A percentile compares a stretch with the other conserved stretches of the same genome.
Evolutionary conservation across 2,797 vertebrate species (phyloP).

Genomic region (Aldrovandia affinis): DNA sequence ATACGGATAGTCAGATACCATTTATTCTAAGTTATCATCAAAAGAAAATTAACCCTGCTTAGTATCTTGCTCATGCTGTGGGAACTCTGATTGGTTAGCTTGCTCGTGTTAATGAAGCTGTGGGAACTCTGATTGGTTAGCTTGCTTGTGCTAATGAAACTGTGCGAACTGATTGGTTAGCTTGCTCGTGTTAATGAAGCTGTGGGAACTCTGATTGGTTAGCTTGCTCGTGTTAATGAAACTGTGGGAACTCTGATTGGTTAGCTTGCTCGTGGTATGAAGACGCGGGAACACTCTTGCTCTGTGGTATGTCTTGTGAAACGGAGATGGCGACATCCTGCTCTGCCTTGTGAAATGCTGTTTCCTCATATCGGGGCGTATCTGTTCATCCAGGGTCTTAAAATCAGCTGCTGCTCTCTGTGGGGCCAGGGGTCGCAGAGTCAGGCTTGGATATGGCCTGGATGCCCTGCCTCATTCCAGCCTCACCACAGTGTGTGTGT

Average conservation of each 20-base stretch:
- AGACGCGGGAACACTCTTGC: neutral
- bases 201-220: neutral
- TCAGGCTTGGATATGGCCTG: neutral
- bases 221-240: neutral
- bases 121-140: neutral
- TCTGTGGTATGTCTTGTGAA: neutral
- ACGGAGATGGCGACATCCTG: neutral
- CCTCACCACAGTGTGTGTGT: neutral
- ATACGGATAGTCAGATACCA: too few species aligned
- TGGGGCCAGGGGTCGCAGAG: neutral
- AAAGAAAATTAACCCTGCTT: too few species aligned
- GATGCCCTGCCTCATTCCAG: neutral
- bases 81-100: too few species aligned
- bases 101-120: too few species aligned
- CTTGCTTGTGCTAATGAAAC: neutral
- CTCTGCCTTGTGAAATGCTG: neutral
- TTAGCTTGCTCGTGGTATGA: neutral
- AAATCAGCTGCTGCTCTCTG: neutral
- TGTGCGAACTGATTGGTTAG: neutral
- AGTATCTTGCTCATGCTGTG: too few species aligned
- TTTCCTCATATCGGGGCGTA: neutral
- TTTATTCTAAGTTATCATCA: too few species aligned
- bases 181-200: neutral
- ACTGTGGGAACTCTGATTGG: neutral
- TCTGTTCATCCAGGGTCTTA: neutral